Evolutionary conservation across 2,888 invertebrate genomes (phyloP).

Genomic region (Drosophila vallismaia): DNA sequence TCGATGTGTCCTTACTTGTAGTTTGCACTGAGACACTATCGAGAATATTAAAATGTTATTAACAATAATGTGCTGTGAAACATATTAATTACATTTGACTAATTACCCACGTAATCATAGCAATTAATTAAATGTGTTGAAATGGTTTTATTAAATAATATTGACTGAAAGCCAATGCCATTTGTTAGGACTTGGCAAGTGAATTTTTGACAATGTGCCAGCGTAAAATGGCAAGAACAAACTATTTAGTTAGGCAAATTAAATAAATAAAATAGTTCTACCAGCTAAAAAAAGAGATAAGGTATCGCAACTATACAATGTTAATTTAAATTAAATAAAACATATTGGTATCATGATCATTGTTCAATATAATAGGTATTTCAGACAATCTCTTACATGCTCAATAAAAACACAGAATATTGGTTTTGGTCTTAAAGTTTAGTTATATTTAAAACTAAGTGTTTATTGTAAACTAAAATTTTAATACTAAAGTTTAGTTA

Average conservation of each 20-base stretch:
- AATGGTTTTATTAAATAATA: background rate
- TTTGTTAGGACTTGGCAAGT: background rate
- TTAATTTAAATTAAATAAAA: too few relatives aligned
- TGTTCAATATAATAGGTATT: too few relatives aligned
- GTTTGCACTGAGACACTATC: slow-evolving; percentile 1
- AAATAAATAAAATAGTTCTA: background rate
- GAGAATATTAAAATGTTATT: background rate
- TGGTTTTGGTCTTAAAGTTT: background rate
- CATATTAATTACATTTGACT: background rate
- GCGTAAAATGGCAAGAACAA: background rate
- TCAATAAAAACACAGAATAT: too few relatives aligned
- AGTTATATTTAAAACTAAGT: background rate
- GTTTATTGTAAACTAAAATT: background rate
- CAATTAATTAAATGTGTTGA: background rate
- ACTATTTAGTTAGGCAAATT: background rate
- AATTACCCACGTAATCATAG: background rate
- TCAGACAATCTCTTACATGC: too few relatives aligned
- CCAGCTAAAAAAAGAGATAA: background rate
- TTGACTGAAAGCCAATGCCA: background rate
- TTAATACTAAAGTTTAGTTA: background rate
- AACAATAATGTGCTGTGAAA: background rate
- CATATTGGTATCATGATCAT: too few relatives aligned
- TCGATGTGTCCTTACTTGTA: slow-evolving; percentile 4
- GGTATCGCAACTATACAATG: too few relatives aligned
- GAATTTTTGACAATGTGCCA: background rate